Evolutionary conservation across 2,888 invertebrate species (phyloP).

Genomic region (Melanargia galathea): DNA sequence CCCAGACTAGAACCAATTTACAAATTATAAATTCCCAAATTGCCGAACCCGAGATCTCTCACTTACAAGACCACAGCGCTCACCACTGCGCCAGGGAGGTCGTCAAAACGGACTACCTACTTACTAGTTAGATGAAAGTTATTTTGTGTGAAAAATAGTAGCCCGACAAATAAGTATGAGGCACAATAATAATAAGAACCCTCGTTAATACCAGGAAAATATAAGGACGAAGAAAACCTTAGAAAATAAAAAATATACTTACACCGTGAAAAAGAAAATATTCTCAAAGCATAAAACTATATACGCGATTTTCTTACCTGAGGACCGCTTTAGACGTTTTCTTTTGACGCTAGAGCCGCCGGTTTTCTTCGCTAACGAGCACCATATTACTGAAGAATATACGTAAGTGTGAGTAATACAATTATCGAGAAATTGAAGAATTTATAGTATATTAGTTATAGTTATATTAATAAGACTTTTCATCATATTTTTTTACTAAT

Average conservation of each 20-base stretch:
- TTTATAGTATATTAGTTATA: too few relatives aligned
- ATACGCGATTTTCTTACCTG: slow-evolving; percentile 56
- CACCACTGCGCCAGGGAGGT: too few relatives aligned
- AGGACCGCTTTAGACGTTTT: slow-evolving; percentile 70
- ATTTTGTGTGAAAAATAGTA: too few relatives aligned
- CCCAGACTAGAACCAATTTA: too few relatives aligned
- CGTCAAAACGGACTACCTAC: too few relatives aligned
- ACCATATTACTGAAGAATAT: slow-evolving; percentile 62
- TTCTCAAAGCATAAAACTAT: slow-evolving; percentile 25
- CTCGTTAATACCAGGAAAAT: slow-evolving; percentile 49
- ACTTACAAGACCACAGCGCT: too few relatives aligned
- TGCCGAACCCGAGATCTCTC: too few relatives aligned
- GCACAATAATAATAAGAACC: not conserved
- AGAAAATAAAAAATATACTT: slow-evolving; percentile 7
- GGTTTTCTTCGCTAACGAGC: slow-evolving; percentile 68
- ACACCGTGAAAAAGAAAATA: slow-evolving; percentile 34
- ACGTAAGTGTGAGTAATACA: slow-evolving; percentile 34
- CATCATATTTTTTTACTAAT: too few relatives aligned
- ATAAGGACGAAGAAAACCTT: slow-evolving; percentile 41
- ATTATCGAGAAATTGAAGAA: not conserved
- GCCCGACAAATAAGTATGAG: not conserved
- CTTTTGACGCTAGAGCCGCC: slow-evolving; percentile 60
- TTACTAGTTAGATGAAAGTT: too few relatives aligned
- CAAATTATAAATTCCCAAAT: too few relatives aligned
- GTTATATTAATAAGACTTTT: too few relatives aligned